phyloP scores from a whole-genome alignment of 2,797 vertebrate species.

The Phylloscopus collybita region DNA sequence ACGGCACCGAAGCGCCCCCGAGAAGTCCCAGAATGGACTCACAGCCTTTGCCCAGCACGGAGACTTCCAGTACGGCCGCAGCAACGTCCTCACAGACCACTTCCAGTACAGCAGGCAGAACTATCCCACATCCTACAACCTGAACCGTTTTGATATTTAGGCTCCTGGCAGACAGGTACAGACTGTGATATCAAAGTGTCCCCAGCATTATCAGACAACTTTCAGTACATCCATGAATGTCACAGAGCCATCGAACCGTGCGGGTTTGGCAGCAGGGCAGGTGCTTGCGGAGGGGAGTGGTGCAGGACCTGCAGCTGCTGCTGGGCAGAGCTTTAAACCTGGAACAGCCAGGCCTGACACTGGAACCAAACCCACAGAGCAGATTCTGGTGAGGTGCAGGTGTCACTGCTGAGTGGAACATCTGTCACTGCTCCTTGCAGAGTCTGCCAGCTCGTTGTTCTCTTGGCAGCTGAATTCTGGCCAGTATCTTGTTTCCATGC shows the following conservation, averaged over 20 bases:
- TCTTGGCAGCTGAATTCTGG: slow-evolving; percentile 28
- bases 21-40: slow-evolving; percentile 88
- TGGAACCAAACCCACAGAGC: not conserved
- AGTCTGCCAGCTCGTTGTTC: not conserved
- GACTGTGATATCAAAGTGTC: slow-evolving; percentile 31
- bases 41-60: slow-evolving; percentile 79
- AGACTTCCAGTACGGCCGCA: slow-evolving; percentile 85
- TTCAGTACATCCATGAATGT: slow-evolving; percentile 59
- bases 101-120: slow-evolving; percentile 90
- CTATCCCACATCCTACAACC: slow-evolving; percentile 80
- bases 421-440: not conserved
- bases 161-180: not conserved
- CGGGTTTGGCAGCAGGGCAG: not conserved
- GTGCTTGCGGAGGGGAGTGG: not conserved
- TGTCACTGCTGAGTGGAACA: not conserved
- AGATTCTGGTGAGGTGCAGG: not conserved
- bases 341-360: not conserved
- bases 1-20: slow-evolving; percentile 59
- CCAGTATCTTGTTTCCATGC: slow-evolving; percentile 30
- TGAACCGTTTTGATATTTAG: slow-evolving; percentile 91
- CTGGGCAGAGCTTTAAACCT: not conserved
- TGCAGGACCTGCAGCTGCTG: not conserved
- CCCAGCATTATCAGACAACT: slow-evolving; percentile 56
- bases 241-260: not conserved
- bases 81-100: slow-evolving; percentile 86